Base-by-base conservation (phyloP, 2,797 vertebrate genomes). In the Dromococcyx pavoninus region DNA sequence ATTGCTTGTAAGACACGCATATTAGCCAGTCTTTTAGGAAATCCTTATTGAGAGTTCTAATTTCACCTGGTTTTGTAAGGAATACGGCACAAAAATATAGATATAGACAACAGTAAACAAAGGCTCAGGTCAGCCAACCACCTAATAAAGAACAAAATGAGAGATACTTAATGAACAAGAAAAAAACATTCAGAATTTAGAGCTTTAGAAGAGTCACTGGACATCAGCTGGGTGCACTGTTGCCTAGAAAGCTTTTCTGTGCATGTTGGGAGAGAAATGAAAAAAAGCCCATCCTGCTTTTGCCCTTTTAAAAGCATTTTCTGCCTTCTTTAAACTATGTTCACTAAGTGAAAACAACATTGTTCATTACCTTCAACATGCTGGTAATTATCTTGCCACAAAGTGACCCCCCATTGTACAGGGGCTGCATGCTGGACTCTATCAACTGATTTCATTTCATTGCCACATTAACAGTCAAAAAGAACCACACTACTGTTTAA, bases 401-500 rank as follows among this genome's bases (percentile, higher is more conserved):
- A 56, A 96, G 86, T 91, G 94, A 92, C 86, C 87, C 86, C 93
- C 86, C 72, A 56, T 66, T 1, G 70, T 27, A 72, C 18, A 7
- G 41, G 74, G 91, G 83, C 71, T 62, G 60, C 74, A 35, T 46
- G 84, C 70, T 89, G 93, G 92, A 96, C 93, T 82, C 72, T 35
- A 41, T 72, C 94, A 70, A 91, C 73, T 12, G 3, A 33, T 73
- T 85, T 89, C 81, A 48, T 60, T 64, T 76, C 41, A 13, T 7
- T 81, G 74, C 70, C 65, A 74, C 88, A 75, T 95, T 88, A 89
- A 65, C 69, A 91, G 94, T 78, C 85, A 93, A 94, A 92, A 92
- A 94, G 91, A 43, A 95, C 84, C 88, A 35, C 3, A 70, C 19
- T 44, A 25, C 69, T 95, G 82, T 67, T 95, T 90, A 94, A 94